Evolutionary conservation across 2,113 vertebrate genomes (phyloP).

Genomic region (Eclectus roratus): DNA sequence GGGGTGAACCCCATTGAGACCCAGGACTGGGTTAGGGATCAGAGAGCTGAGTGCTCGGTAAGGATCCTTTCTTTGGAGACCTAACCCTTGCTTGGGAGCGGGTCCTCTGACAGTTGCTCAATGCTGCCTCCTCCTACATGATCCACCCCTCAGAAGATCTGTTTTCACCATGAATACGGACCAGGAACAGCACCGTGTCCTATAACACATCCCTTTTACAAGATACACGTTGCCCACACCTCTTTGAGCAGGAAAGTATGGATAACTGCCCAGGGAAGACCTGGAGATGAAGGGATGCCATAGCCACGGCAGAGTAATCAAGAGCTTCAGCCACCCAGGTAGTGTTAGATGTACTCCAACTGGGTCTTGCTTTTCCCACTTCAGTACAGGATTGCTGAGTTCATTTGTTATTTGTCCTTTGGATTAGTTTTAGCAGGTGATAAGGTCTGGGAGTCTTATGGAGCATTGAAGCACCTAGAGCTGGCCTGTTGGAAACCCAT

Average conservation of each 20-base stretch:
- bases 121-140: fast-evolving
- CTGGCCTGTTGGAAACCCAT: background rate
- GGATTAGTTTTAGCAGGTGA: background rate
- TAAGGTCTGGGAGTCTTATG: background rate
- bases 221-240: background rate
- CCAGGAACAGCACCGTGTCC: background rate
- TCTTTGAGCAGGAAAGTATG: background rate
- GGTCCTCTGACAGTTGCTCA: background rate
- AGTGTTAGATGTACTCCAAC: background rate
- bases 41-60: background rate
- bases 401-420: background rate
- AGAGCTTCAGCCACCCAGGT: background rate
- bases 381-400: background rate
- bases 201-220: background rate
- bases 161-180: fast-evolving
- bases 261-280: background rate
- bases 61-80: background rate
- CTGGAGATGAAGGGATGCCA: background rate
- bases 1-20: background rate
- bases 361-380: background rate
- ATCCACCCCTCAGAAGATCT: background rate
- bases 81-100: background rate
- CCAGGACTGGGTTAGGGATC: background rate
- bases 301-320: background rate
- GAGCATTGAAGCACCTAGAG: background rate